Evolutionary conservation across 92 coral and sea anemone species (phyloP), one percentile per base, ranked within the genome.

Genomic region (Micromussa lordhowensis): DNA sequence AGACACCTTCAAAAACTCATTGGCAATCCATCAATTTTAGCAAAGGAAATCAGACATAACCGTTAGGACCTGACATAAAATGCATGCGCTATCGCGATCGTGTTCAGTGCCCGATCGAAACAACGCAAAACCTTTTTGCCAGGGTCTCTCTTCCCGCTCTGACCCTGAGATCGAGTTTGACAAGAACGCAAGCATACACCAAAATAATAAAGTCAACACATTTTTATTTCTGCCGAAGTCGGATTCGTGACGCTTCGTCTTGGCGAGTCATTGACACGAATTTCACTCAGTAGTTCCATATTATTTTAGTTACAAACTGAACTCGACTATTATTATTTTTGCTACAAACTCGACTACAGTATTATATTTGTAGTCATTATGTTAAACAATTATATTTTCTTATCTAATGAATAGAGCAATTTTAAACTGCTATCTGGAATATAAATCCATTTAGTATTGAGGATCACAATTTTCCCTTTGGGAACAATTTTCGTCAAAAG

Each of bases 211-310:
- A 32, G 77, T 71, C 3, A 34, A 29, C 77, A 3, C 31, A 24
- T 2, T 71, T 44, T 71, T 71, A 71, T 71, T 71, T 13, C 44
- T 69, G 38, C 24, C 24, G 22, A 69, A 29, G 75, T 69, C 51
- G 13, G 51, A 44, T 69, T 71, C 77, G 77, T n/a, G 1, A 30
- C 36, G n/a, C 24, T 71, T 71, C 77, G 5, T 71, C 77, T 71
- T 29, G 15, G 16, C 77, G 24, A 71, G 77, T 71, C 77, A 71
- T 71, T 71, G 3, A 34, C 22, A 71, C 77, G 77, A 71, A 71
- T 1, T 31, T 17, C n/a, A 69, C 38, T 30, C 22, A 35, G 40
- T 40, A 69, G 38, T 32, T 30, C 0, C 22, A 69, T 29, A 26
- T n/a, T n/a, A 44, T 7, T 44, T 44, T 44, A 44, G 51, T 68